Evolutionary conservation across 2,797 vertebrate genomes (phyloP), one percentile per base, ranked within the genome.

Genomic region (Enteromius afrohamiltoni): DNA sequence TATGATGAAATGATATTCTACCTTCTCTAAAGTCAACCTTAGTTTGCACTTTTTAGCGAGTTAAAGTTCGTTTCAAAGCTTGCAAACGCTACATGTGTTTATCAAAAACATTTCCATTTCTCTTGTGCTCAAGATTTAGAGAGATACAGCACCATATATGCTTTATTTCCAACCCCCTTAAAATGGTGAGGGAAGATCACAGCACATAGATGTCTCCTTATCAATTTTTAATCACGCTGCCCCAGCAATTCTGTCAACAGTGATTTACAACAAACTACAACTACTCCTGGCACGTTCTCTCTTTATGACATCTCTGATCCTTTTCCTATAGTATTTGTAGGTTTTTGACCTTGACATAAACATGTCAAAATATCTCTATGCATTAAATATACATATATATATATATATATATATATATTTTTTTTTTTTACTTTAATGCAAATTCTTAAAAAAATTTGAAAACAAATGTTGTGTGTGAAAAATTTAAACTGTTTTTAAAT

Each of bases 201-300:
- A 88, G 90, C 90, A 90, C 90, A 80, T 88, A 88, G 88, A 92
- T 93, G 89, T 93, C 95, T 91, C 89, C 90, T 93, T 93, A 95
- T 96, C 94, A 96, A 95, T 96, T 96, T 95, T 96, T 95, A 95
- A 94, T 93, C 91, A 94, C 93, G 94, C 92, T 86, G 90, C 89
- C 88, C 77, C 40, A 53, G 77, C 90, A 91, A 93, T 93, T 92
- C 90, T 95, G 95, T 95, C 94, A 93, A 88, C 91, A 93, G 88
- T 90, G 90, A 94, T 89, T 88, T 92, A 92, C 91, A 83, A 94
- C 93, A 93, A 95, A 95, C 91, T 93, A 91, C 92, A 94, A 94
- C 93, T 94, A 94, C 93, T 94, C 83, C 90, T 94, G 95, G 94
- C 94, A 87, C 65, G 70, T 73, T 62, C 81, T 80, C 79, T 87